These are phyloP conservation scores for Chaetops frenatus DNA, from an alignment of 2,113 vertebrate species.

Conservation along the genomic window DNA sequence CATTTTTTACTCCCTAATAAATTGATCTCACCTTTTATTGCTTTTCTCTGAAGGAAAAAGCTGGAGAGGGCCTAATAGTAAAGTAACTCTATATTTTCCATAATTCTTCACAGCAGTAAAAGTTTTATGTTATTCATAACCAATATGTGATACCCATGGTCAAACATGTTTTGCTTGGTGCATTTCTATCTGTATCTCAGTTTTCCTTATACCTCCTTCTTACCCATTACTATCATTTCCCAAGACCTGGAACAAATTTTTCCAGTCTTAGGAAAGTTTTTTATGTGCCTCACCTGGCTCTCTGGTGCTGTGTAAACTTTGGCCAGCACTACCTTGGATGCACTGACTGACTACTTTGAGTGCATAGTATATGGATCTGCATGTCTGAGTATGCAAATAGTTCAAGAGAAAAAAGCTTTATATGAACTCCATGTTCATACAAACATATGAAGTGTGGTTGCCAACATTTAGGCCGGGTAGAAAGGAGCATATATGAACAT, in stretches of 20 bases:
- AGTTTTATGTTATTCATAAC: background rate
- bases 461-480: background rate
- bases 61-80: background rate
- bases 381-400: background rate
- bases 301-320: background rate
- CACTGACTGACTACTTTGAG: background rate
- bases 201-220: background rate
- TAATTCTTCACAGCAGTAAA: background rate
- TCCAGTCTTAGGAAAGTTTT: background rate
- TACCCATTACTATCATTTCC: background rate
- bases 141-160: background rate
- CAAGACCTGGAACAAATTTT: background rate
- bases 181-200: background rate
- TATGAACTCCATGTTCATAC: background rate
- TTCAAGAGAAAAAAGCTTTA: background rate
- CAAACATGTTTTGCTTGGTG: background rate
- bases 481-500: background rate
- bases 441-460: background rate
- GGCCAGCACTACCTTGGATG: background rate
- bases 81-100: background rate
- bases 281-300: background rate
- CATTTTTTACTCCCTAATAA: background rate
- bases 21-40: background rate
- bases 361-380: background rate
- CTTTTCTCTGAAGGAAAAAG: background rate